Base-by-base conservation (phyloP, 2,113 vertebrate genomes). In the Sphaerodactylus townsendi region DNA sequence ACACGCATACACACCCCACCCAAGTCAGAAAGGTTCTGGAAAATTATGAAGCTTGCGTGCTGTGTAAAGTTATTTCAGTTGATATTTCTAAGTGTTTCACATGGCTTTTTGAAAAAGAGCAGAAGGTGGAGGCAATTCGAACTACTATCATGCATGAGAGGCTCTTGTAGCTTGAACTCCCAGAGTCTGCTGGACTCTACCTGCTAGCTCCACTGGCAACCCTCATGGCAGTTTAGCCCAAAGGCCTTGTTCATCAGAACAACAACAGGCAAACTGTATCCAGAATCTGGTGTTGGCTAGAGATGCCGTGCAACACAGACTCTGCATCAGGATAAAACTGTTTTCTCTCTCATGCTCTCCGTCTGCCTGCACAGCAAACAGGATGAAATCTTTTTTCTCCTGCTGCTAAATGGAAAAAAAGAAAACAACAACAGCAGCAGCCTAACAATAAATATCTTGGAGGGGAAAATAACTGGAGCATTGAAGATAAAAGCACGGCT, bases 401-500 rank as follows among this genome's bases (percentile, higher is more conserved):
- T 56, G 74, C 88, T 90, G 86, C 65, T 91, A 89, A 84, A 86
- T 86, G 77, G 72, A 17, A 7, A 39, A 3, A n/a, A 65, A 39
- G 0, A 23, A 44, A 82, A 70, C 68, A 56, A 1, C 1, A 83
- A 30, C 15, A 41, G 2, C n/a, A 35, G n/a, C 30, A 80, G 10
- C 50, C 79, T 77, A 68, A 91, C 89, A 80, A 87, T 83, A 65
- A 93, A 85, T 13, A 78, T 93, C 87, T 93, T 89, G 82, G 83
- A 90, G 85, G 74, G 9, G 65, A 79, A 85, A 85, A 85, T 80
- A 89, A 81, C 83, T 91, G 91, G 85, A 89, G 90, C 87, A 79
- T 44, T 88, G 89, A 85, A 87, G 89, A 91, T 89, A 88, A 89
- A 93, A 92, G 88, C 87, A 86, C 1, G 87, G 70, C 86, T 88